Conservation (phyloP, 2,113 vertebrate genomes). For the Furnarius figulus region DNA sequence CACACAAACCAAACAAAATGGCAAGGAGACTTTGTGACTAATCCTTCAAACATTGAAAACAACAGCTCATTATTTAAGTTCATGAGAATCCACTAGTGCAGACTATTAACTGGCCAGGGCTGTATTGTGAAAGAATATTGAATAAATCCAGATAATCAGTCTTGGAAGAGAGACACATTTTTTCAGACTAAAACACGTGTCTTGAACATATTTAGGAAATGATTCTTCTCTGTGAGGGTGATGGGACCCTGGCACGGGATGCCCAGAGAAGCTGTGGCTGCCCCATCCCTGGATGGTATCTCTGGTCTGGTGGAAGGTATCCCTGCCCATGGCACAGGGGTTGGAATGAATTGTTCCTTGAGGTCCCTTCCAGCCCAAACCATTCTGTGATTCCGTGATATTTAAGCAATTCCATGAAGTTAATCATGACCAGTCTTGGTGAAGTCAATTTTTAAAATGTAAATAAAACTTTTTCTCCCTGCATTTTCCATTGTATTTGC, state of each 20-base stretch:
- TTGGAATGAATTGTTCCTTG: not conserved
- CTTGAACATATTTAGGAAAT: not conserved
- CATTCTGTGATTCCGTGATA: not conserved
- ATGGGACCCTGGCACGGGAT: not conserved
- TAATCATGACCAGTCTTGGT: not conserved
- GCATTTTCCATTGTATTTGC: conserved; percentile 39
- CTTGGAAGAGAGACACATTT: not conserved
- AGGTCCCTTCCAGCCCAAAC: not conserved
- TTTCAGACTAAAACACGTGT: not conserved
- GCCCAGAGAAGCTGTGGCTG: not conserved
- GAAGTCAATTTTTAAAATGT: not conserved
- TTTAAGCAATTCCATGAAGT: not conserved
- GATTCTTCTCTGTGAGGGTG: not conserved
- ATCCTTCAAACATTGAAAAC: not conserved
- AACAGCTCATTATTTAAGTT: not conserved
- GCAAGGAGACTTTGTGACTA: not conserved
- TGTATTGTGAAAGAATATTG: not conserved
- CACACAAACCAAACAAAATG: not conserved
- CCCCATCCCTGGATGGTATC: not conserved
- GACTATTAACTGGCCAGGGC: not conserved
- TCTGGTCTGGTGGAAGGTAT: not conserved
- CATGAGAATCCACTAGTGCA: not conserved
- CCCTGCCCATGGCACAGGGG: not conserved
- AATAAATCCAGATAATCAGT: not conserved
- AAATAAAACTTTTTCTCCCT: not conserved